phyloP scores from a whole-genome alignment of 1,140 invertebrate species.

The Lordiphosa mommai region DNA sequence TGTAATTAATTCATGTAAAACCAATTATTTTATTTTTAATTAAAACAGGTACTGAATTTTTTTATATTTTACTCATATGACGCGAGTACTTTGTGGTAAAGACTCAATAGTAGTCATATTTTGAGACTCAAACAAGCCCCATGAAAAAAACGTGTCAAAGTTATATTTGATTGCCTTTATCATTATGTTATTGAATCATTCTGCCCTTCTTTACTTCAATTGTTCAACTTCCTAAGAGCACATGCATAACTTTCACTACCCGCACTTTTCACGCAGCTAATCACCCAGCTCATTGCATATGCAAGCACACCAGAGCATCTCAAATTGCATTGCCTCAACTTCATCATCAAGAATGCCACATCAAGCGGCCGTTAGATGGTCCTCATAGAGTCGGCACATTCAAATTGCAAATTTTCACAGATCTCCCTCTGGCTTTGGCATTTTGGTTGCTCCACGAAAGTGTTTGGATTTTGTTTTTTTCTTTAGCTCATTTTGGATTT shows the following conservation, averaged over 20 bases:
- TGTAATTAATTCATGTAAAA: too few species aligned
- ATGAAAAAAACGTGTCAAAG: too few species aligned
- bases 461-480: conserved; percentile 2
- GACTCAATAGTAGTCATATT: too few species aligned
- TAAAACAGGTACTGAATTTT: too few species aligned
- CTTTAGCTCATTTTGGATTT: conserved; percentile 20
- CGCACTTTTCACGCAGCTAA: conserved; percentile 16
- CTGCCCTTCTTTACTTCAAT: conserved; percentile 4
- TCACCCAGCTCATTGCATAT: conserved; percentile 38
- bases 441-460: neutral
- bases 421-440: neutral
- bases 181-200: neutral
- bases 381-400: neutral
- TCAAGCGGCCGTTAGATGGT: neutral
- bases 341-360: conserved; percentile 5
- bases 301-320: conserved; percentile 23
- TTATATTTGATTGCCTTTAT: too few species aligned
- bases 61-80: too few species aligned
- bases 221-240: neutral
- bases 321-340: conserved; percentile 11
- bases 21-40: too few species aligned
- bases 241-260: neutral
- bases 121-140: too few species aligned
- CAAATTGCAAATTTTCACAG: conserved; percentile 33
- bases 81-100: too few species aligned